These are phyloP conservation scores for Linurgus olivaceus DNA, from an alignment of 2,797 vertebrate species.

Conservation along the genomic window DNA sequence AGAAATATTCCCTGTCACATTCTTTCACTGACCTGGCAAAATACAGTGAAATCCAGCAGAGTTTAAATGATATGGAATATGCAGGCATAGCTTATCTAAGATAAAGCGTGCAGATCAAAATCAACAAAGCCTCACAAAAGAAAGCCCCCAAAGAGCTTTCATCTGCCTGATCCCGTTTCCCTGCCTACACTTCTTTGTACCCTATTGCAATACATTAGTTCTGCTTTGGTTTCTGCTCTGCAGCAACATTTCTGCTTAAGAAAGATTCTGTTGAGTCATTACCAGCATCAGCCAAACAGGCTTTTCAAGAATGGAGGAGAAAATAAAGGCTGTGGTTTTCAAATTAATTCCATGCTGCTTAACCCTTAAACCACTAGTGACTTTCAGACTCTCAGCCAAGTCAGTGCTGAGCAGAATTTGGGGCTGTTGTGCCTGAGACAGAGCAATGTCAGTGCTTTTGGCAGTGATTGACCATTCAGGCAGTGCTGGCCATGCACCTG, in stretches of 20 bases:
- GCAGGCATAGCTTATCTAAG: conserved; percentile 19
- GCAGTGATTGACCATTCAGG: not conserved
- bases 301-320: conserved; percentile 65
- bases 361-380: conserved; percentile 51
- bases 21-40: conserved; percentile 30
- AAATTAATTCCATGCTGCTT: conserved; percentile 54
- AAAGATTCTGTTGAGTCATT: conserved; percentile 67
- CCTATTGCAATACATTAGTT: not conserved
- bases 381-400: conserved; percentile 4
- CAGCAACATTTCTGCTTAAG: conserved; percentile 29
- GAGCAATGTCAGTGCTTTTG: not conserved
- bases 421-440: not conserved
- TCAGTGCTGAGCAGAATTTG: not conserved
- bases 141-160: conserved; percentile 34
- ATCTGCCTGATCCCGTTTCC: conserved; percentile 38
- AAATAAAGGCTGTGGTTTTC: conserved; percentile 64
- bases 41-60: not conserved
- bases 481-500: not conserved
- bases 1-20: not conserved
- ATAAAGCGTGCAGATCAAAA: not conserved
- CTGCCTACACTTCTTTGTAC: conserved; percentile 37
- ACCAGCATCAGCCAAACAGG: conserved; percentile 62
- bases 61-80: conserved; percentile 17
- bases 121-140: conserved; percentile 50
- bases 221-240: conserved; percentile 51